Conservation (phyloP, 2,888 invertebrate genomes). For the Gastrophysa polygoni region DNA sequence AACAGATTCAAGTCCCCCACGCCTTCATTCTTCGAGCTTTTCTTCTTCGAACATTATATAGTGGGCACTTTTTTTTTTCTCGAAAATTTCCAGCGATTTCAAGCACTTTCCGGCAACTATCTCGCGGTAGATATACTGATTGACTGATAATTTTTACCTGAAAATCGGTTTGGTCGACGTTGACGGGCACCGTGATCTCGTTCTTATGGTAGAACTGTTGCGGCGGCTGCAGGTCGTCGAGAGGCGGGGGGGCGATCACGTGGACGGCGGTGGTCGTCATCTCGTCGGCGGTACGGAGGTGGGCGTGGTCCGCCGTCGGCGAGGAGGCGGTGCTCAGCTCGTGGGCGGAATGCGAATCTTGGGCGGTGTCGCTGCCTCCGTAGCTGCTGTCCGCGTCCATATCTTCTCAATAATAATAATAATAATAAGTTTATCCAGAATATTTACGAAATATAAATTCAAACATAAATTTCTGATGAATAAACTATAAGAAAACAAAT, state of each 20-base stretch:
- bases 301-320: conserved; percentile 20
- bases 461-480: no score
- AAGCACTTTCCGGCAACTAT: no score
- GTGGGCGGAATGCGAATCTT: conserved; percentile 49
- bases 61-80: no score
- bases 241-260: conserved; percentile 22
- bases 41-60: no score
- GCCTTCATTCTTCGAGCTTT: no score
- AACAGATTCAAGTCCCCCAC: no score
- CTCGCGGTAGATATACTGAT: no score
- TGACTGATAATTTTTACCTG: conserved; percentile 38
- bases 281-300: conserved; percentile 42
- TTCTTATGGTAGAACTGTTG: conserved; percentile 55
- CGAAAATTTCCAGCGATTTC: no score
- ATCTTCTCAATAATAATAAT: no score
- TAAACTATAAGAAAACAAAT: no score
- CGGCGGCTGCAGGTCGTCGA: conserved; percentile 11
- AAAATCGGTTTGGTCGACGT: conserved; percentile 52
- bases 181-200: conserved; percentile 56
- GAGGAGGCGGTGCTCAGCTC: conserved; percentile 44
- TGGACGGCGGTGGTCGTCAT: conserved; percentile 45
- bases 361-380: conserved; percentile 58
- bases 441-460: no score
- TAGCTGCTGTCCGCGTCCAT: conserved; percentile 59
- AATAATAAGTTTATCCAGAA: no score